phyloP scores from a whole-genome alignment of 2,797 vertebrate genomes.

The Pogonophryne albipinna region DNA sequence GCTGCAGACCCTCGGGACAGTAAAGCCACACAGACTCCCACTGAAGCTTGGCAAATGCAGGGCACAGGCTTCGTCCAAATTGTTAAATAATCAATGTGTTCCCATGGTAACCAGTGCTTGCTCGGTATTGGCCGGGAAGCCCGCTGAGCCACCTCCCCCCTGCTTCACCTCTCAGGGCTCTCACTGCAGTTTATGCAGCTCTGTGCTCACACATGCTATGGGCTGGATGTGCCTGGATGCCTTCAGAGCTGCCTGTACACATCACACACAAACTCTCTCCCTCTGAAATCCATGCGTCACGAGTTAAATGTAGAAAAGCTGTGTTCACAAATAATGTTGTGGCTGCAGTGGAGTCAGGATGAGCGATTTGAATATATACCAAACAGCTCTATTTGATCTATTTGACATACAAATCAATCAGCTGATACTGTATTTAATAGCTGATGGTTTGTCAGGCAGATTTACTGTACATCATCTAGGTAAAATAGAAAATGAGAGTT shows the following conservation, averaged over 20 bases:
- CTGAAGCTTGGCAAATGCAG: conserved; percentile 77
- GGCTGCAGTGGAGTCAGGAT: conserved; percentile 2
- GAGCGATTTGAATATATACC: conserved; percentile 5
- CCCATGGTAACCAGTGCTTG: conserved; percentile 78
- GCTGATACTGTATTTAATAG: not conserved
- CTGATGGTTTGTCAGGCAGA: not conserved
- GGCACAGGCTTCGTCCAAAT: conserved; percentile 76
- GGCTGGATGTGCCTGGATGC: conserved; percentile 57
- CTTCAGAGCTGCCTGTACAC: conserved; percentile 37
- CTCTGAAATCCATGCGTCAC: conserved; percentile 8
- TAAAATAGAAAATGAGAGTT: conserved; percentile 6
- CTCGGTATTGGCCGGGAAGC: conserved; percentile 66
- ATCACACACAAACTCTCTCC: conserved; percentile 3
- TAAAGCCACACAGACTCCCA: conserved; percentile 77
- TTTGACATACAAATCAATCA: conserved; percentile 9
- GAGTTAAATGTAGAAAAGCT: not conserved
- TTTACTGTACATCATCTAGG: not conserved
- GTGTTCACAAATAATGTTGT: conserved; percentile 15
- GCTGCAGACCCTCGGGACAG: conserved; percentile 72
- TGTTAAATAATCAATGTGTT: conserved; percentile 89
- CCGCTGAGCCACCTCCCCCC: conserved; percentile 60
- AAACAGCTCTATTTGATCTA: not conserved
- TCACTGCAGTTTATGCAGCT: conserved; percentile 75
- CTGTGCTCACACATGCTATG: conserved; percentile 57
- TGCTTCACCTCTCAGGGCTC: conserved; percentile 69